Conservation (phyloP, 2,888 invertebrate genomes). For the Scaptomyza flava region DNA sequence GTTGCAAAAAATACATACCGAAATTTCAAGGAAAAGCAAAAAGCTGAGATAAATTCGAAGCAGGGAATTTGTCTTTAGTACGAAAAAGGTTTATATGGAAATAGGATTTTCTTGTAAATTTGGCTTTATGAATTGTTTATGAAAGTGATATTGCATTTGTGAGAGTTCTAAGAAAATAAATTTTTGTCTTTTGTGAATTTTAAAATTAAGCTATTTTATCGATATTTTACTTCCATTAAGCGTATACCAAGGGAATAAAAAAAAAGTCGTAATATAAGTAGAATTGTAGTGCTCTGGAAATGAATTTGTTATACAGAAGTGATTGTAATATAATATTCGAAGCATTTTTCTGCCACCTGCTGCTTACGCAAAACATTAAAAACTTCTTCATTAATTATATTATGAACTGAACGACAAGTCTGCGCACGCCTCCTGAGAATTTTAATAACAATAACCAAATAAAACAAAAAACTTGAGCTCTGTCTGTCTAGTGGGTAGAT, state of each 20-base stretch:
- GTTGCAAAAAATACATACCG: constrained; percentile 4
- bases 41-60: neutral
- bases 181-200: too few relatives aligned
- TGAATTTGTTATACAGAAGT: too few relatives aligned
- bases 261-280: too few relatives aligned
- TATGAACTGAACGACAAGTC: constrained; percentile 54
- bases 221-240: too few relatives aligned
- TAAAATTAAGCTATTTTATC: too few relatives aligned
- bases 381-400: constrained; percentile 61
- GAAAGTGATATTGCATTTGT: too few relatives aligned
- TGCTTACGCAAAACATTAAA: neutral
- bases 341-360: constrained; percentile 1
- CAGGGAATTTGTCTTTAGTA: neutral
- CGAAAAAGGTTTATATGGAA: neutral
- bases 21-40: neutral
- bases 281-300: too few relatives aligned
- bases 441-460: constrained; percentile 64
- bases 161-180: too few relatives aligned
- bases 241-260: too few relatives aligned
- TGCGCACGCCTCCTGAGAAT: constrained; percentile 47
- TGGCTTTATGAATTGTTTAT: too few relatives aligned
- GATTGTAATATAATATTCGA: too few relatives aligned
- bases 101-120: neutral
- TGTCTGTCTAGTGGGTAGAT: constrained; percentile 7
- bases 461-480: constrained; percentile 14